Evolutionary conservation across 1,140 invertebrate genomes (phyloP), one percentile per base, ranked within the genome.

Genomic region (Hypothenemus hampei): DNA sequence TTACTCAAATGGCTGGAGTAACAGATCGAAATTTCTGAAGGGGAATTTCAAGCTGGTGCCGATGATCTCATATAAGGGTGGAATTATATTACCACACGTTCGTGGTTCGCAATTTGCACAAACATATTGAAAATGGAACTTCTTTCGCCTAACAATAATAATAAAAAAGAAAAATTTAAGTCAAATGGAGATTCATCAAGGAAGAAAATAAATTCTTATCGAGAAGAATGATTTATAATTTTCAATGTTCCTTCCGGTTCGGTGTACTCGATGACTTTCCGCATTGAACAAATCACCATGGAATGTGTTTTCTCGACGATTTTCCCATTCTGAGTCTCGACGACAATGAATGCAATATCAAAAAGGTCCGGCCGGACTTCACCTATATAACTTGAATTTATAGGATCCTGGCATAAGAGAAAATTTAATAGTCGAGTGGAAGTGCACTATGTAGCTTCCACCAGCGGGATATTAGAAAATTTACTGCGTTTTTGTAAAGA

Each of bases 401-500:
- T 41, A 51, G 19, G 36, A 24, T 40, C 19, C n/a, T 24, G 13
- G 37, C 46, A 48, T 23, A 35, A 51, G 49, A 36, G 41, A 45
- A 53, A 35, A 46, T 53, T 45, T 53, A 53, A 53, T 53, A 53
- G 41, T 46, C 45, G 43, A 46, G 40, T 53, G 50, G 50, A 44
- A 45, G 29, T 35, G 24, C 43, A 44, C 40, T 44, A 26, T 18
- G 51, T 39, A 36, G 43, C 40, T 53, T 53, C 51, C 51, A 33
- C n/a, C n/a, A n/a, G n/a, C n/a, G 51, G 51, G 20, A 37, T 45
- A 44, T 21, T 33, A 24, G 51, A 16, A 39, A 53, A 53, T 53
- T 53, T 53, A 53, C 40, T 45, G 41, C 51, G n/a, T 53, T 53
- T 53, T 45, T 45, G 18, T 41, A 36, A 46, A 45, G 33, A 36